Evolutionary conservation across 2,113 vertebrate genomes (phyloP).

Genomic region (Hydrochoerus hydrochaeris): DNA sequence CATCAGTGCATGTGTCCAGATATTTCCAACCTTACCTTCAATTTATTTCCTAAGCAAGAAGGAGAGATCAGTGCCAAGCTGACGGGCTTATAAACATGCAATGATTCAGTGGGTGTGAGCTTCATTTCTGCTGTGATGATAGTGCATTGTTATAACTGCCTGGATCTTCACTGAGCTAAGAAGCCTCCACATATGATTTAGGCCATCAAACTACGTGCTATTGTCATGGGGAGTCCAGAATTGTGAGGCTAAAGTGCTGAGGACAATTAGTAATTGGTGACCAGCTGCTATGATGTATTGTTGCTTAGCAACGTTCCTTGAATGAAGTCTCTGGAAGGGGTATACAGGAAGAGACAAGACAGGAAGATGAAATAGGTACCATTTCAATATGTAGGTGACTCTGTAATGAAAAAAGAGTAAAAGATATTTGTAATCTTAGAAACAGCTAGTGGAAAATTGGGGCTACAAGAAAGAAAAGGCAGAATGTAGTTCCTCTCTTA

Average conservation of each 20-base stretch:
- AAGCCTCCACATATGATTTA: slow-evolving; percentile 58
- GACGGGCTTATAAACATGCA: background rate
- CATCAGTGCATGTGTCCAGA: background rate
- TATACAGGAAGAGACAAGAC: slow-evolving; percentile 84
- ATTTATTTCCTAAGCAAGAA: background rate
- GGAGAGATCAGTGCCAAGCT: background rate
- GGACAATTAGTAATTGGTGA: slow-evolving; percentile 83
- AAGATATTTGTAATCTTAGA: slow-evolving; percentile 74
- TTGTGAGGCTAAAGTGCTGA: slow-evolving; percentile 83
- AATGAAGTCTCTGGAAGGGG: slow-evolving; percentile 84
- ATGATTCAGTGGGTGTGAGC: background rate
- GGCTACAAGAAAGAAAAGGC: slow-evolving; percentile 50
- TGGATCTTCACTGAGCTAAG: slow-evolving; percentile 48
- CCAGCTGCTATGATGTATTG: slow-evolving; percentile 80
- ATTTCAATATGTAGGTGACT: slow-evolving; percentile 60
- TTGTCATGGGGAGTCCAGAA: slow-evolving; percentile 72
- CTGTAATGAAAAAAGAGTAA: slow-evolving; percentile 67
- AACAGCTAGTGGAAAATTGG: slow-evolving; percentile 64
- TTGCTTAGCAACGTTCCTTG: slow-evolving; percentile 87
- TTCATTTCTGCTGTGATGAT: background rate
- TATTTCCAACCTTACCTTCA: background rate
- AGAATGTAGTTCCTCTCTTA: background rate
- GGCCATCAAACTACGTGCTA: slow-evolving; percentile 51
- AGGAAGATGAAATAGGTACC: slow-evolving; percentile 82
- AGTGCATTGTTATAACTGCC: background rate